Conservation (phyloP, 2,113 vertebrate species). For the Bostrychus sinensis region DNA sequence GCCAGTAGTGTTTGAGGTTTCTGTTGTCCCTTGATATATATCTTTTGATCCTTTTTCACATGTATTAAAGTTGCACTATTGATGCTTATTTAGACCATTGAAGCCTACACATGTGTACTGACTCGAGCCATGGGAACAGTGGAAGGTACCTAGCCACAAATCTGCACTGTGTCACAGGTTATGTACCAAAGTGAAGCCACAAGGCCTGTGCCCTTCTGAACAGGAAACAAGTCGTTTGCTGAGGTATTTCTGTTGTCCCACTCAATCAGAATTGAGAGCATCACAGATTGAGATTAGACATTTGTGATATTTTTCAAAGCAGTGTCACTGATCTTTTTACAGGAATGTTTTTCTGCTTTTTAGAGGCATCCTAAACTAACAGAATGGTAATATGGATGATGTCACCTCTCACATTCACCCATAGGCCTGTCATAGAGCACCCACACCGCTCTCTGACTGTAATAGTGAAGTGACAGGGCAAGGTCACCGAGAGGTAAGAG, state of each 20-base stretch:
- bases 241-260: constrained; percentile 46
- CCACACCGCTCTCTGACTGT: constrained; percentile 11
- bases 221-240: constrained; percentile 54
- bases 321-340: background rate
- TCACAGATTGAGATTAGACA: constrained; percentile 43
- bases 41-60: no score
- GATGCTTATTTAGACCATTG: no score
- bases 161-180: constrained; percentile 11
- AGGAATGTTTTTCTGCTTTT: background rate
- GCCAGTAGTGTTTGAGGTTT: no score
- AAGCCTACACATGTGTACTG: constrained; percentile 5
- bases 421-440: constrained; percentile 31
- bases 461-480: constrained; percentile 25
- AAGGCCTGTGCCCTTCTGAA: constrained; percentile 50
- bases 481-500: constrained; percentile 43
- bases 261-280: constrained; percentile 52
- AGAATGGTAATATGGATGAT: background rate
- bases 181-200: constrained; percentile 34
- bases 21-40: no score
- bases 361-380: no score
- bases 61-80: no score
- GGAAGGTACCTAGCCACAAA: constrained; percentile 8
- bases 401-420: constrained; percentile 5
- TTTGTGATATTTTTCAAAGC: background rate
- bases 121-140: constrained; percentile 30